Percentiles rank a stretch among this genome's conserved stretches.
These are phyloP conservation scores for Periplaneta americana DNA, from an alignment of 1,140 invertebrate species.

Conservation along the genomic window DNA sequence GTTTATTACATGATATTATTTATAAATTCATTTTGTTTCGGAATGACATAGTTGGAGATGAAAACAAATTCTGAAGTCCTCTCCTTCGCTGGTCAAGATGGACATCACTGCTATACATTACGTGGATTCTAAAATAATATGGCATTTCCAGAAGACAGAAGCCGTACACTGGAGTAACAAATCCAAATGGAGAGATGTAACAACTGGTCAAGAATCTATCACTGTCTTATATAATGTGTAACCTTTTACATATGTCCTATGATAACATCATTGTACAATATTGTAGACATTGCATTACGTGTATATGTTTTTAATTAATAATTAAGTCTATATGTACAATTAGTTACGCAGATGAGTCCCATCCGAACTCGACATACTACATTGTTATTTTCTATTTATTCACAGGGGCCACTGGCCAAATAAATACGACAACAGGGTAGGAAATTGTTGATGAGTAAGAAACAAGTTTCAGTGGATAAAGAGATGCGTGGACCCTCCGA, in stretches of 20 bases:
- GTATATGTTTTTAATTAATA: constrained; percentile 19
- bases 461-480: constrained; percentile 3
- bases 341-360: constrained; percentile 13
- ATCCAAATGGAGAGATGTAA: neutral
- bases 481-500: neutral
- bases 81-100: too few relatives aligned
- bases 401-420: constrained; percentile 16
- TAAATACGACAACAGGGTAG: constrained; percentile 20
- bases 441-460: constrained; percentile 6
- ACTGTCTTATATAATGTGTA: neutral
- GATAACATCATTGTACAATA: constrained; percentile 2
- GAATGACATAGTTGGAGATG: too few relatives aligned
- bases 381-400: constrained; percentile 12
- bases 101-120: too few relatives aligned
- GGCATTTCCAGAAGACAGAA: neutral
- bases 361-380: constrained; percentile 9
- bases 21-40: too few relatives aligned
- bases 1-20: too few relatives aligned
- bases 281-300: constrained; percentile 12
- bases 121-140: neutral
- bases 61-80: too few relatives aligned
- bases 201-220: constrained; percentile 2
- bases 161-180: neutral
- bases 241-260: neutral
- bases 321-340: constrained; percentile 22